phyloP scores from a whole-genome alignment of 1,140 invertebrate species.

The Geopemphigus sp. region DNA sequence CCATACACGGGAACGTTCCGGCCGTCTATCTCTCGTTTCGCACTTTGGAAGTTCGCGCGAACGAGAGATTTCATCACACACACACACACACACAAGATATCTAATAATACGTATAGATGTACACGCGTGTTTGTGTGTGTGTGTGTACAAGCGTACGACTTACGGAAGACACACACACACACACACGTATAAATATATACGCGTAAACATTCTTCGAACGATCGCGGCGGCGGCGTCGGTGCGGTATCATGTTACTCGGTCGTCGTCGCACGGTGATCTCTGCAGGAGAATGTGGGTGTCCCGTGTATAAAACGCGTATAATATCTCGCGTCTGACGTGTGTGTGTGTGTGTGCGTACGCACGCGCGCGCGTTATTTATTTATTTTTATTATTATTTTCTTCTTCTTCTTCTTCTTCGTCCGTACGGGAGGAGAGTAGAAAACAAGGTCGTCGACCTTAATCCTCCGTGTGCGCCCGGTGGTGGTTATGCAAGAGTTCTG shows the following conservation, averaged over 20 bases:
- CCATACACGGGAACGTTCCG: no score
- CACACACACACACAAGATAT: no score
- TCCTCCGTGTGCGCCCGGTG: constrained; percentile 4
- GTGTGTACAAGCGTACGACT: neutral
- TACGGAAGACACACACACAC: no score
- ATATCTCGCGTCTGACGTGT: neutral
- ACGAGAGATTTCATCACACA: neutral
- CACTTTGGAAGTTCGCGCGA: neutral
- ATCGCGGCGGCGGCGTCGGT: neutral
- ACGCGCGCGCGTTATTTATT: neutral
- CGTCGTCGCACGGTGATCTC: constrained; percentile 23
- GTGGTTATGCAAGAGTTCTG: constrained; percentile 35
- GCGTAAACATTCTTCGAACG: constrained; percentile 30
- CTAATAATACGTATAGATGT: no score
- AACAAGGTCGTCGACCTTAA: constrained; percentile 45
- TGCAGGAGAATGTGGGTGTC: constrained; percentile 47
- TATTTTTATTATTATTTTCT: constrained; percentile 22
- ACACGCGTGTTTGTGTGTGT: neutral
- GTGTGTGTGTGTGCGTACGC: neutral
- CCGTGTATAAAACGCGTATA: constrained; percentile 7
- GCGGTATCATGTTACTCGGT: constrained; percentile 51
- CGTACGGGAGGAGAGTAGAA: constrained; percentile 10
- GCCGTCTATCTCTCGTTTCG: neutral
- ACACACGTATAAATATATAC: neutral
- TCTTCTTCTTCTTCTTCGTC: neutral